Evolutionary conservation across 2,113 vertebrate genomes (phyloP).

Genomic region (Cairina moschata): DNA sequence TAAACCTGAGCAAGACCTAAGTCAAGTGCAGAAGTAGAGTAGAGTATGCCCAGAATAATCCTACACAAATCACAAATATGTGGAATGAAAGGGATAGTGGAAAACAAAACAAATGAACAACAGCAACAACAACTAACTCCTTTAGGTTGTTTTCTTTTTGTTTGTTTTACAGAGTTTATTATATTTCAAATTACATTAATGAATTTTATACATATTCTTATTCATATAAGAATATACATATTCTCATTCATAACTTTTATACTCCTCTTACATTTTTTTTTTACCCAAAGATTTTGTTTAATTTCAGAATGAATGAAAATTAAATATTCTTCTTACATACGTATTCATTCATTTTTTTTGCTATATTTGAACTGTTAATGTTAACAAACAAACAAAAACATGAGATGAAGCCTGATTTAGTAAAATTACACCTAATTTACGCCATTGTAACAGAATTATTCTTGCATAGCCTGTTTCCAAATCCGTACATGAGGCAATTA

Average conservation of each 20-base stretch:
- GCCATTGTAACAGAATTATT: background rate
- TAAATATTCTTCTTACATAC: background rate
- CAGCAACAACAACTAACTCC: too few relatives aligned
- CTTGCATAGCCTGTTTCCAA: background rate
- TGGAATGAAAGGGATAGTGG: background rate
- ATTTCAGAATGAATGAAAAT: background rate
- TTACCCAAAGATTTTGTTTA: background rate
- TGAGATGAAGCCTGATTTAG: background rate
- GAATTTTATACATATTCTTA: background rate
- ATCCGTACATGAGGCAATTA: background rate
- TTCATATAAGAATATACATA: too few relatives aligned
- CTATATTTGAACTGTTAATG: background rate
- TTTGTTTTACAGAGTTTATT: background rate
- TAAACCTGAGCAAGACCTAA: too few relatives aligned
- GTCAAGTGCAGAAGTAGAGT: too few relatives aligned
- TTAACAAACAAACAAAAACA: background rate
- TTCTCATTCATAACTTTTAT: background rate
- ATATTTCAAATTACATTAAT: background rate
- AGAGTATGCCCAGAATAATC: too few relatives aligned
- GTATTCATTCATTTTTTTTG: background rate
- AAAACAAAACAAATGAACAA: background rate
- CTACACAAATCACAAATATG: background rate
- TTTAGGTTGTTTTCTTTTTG: background rate
- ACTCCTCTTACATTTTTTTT: background rate
- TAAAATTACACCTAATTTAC: background rate